phyloP scores from a whole-genome alignment of 2,888 invertebrate genomes.

The Scaptomyza polygonia region DNA sequence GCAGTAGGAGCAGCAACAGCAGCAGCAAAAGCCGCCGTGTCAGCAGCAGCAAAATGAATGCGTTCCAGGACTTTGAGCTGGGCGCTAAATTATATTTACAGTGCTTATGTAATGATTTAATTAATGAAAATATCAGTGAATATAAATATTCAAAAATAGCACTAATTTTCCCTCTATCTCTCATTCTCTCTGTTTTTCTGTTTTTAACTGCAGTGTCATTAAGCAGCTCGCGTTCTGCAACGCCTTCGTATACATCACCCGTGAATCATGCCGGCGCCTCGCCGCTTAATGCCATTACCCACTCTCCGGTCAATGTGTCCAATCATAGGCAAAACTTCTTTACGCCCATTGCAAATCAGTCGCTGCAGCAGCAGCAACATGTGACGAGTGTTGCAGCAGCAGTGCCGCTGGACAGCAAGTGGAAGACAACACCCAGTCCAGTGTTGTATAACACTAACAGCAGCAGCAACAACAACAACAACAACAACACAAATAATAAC shows the following conservation, averaged over 20 bases:
- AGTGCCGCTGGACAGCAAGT: conserved; percentile 75
- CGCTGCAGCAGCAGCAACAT: conserved; percentile 65
- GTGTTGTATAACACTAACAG: conserved; percentile 81
- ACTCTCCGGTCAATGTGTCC: conserved; percentile 88
- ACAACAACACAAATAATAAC: conserved; percentile 31
- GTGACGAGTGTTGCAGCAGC: conserved; percentile 48
- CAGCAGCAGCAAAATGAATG: conserved; percentile 72
- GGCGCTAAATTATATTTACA: conserved; percentile 83
- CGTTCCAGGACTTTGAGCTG: conserved; percentile 81
- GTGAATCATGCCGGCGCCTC: conserved; percentile 89
- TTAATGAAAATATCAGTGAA: neutral
- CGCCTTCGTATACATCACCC: conserved; percentile 94
- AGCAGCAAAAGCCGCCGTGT: conserved; percentile 5
- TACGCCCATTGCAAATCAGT: conserved; percentile 89
- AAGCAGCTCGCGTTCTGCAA: conserved; percentile 96
- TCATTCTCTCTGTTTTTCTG: conserved; percentile 2
- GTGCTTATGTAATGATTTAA: conserved; percentile 81
- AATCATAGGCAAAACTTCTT: conserved; percentile 93
- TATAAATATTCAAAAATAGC: neutral
- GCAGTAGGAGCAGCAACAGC: conserved; percentile 6
- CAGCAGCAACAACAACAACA: conserved; percentile 43
- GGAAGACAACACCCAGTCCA: conserved; percentile 84
- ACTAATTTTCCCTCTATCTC: neutral
- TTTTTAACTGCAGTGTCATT: conserved; percentile 89
- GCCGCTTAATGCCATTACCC: conserved; percentile 86